phyloP scores from a whole-genome alignment of 2,888 invertebrate genomes.

The Rhingia rostrata region DNA sequence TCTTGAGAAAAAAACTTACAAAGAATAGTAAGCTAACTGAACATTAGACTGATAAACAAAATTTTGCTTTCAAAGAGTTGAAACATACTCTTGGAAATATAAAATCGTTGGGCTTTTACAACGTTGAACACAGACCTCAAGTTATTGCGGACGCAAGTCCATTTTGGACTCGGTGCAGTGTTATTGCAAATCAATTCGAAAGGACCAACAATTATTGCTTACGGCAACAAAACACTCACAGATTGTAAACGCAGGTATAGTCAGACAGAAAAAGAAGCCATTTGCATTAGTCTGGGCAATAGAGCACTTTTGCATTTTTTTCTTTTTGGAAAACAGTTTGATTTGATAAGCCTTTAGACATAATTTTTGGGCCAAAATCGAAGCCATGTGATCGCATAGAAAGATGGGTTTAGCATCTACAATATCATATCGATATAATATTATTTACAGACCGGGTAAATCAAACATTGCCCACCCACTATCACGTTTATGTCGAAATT shows the following conservation, averaged over 20 bases:
- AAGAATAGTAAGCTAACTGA: conserved; percentile 31
- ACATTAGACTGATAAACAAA: conserved; percentile 20
- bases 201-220: conserved; percentile 78
- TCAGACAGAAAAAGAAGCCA: conserved; percentile 76
- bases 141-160: conserved; percentile 79
- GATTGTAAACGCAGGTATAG: conserved; percentile 76
- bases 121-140: conserved; percentile 76
- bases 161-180: conserved; percentile 77
- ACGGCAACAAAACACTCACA: conserved; percentile 79
- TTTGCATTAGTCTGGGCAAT: too few relatives aligned
- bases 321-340: conserved; percentile 81
- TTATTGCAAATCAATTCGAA: conserved; percentile 76
- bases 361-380: conserved; percentile 74
- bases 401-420: conserved; percentile 76
- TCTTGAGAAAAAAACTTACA: conserved; percentile 27
- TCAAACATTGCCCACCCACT: conserved; percentile 78
- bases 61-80: conserved; percentile 25
- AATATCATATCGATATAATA: conserved; percentile 73
- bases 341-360: conserved; percentile 78
- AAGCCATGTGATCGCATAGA: conserved; percentile 76
- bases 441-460: conserved; percentile 73
- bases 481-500: conserved; percentile 63
- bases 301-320: conserved; percentile 78
- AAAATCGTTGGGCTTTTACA: conserved; percentile 76
- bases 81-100: conserved; percentile 40